A percentile compares a stretch with the other conserved stretches of the same genome.
phyloP scores from a whole-genome alignment of 2,797 vertebrate genomes.

The Babyrousa celebensis region DNA sequence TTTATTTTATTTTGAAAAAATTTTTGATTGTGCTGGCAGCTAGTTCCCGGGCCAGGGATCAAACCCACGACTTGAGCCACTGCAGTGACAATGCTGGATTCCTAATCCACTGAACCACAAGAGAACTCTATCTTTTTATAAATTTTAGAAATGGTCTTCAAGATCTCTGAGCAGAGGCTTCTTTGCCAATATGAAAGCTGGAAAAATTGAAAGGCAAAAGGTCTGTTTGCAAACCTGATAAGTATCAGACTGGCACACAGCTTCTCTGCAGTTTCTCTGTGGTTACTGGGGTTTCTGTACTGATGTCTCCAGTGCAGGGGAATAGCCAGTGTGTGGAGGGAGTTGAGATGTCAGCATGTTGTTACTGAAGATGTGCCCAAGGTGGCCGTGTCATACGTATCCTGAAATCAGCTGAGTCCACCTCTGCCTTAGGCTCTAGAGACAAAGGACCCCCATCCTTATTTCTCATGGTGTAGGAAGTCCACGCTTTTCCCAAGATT shows the following conservation, averaged over 20 bases:
- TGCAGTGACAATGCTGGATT: no score
- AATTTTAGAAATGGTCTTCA: not conserved
- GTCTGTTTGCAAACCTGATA: not conserved
- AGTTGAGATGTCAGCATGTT: not conserved
- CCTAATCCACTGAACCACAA: no score
- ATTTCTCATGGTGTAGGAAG: not conserved
- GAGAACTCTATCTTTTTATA: not conserved
- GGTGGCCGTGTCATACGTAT: not conserved
- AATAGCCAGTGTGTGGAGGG: not conserved
- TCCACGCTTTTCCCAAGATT: not conserved
- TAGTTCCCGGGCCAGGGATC: no score
- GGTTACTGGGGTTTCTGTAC: not conserved
- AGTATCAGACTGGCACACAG: not conserved
- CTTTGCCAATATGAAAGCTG: not conserved
- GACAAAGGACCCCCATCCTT: not conserved
- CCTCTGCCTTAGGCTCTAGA: not conserved
- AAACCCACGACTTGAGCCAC: no score
- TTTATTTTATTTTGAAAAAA: no score
- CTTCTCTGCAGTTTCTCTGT: not conserved
- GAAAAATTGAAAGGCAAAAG: not conserved
- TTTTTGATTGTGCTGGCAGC: no score
- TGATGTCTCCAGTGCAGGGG: fast-evolving
- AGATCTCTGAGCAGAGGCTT: not conserved
- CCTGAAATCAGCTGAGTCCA: not conserved
- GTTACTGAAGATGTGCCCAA: not conserved